Conservation (phyloP, 1,140 invertebrate genomes). For the Aphidius ervi region DNA sequence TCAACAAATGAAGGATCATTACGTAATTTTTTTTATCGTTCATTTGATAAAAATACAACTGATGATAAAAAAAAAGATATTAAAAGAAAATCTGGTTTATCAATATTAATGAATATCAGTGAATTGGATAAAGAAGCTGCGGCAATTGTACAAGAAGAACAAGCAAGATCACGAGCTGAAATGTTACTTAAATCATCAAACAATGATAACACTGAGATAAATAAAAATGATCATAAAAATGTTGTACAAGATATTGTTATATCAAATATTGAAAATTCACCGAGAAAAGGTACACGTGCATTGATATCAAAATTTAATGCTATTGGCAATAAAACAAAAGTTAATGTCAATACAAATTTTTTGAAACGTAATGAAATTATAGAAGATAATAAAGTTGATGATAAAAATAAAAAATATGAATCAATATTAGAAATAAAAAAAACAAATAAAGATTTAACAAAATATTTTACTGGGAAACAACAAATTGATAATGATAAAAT, state of each 20-base stretch:
- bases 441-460: constrained; percentile 3
- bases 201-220: constrained; percentile 31
- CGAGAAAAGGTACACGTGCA: constrained; percentile 53
- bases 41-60: constrained; percentile 45
- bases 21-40: constrained; percentile 39
- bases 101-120: constrained; percentile 73
- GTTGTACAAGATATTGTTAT: constrained; percentile 43
- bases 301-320: constrained; percentile 64
- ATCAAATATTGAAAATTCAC: constrained; percentile 43
- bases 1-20: constrained; percentile 39
- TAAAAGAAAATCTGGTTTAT: constrained; percentile 60
- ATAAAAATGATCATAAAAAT: constrained; percentile 38
- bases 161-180: constrained; percentile 43
- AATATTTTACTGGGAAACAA: background rate
- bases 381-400: background rate
- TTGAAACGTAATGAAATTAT: constrained; percentile 32
- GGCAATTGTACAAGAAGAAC: constrained; percentile 65
- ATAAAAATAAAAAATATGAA: background rate
- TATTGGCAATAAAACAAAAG: constrained; percentile 57
- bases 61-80: constrained; percentile 42
- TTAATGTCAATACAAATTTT: constrained; percentile 54
- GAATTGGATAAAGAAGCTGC: constrained; percentile 74
- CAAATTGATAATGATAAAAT: too few species aligned
- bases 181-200: constrained; percentile 41
- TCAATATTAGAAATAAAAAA: background rate